Conservation (phyloP, 2,888 invertebrate genomes). For the Lycia hirtaria region DNA sequence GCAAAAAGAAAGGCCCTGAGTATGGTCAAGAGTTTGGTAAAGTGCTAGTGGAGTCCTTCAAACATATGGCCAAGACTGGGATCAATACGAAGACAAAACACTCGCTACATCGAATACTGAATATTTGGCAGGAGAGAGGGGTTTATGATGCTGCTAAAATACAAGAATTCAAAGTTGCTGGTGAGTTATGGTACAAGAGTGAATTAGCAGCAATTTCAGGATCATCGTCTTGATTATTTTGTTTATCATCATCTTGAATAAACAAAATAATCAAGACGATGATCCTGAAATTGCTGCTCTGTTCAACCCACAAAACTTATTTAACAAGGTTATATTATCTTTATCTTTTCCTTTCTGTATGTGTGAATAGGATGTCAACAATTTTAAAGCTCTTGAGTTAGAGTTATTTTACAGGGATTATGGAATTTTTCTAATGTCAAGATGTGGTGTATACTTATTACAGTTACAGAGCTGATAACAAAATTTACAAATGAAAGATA, state of each 20-base stretch:
- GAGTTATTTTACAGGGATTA: not conserved
- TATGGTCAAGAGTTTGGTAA: conserved; percentile 95
- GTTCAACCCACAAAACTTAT: too few species aligned
- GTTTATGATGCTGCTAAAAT: conserved; percentile 94
- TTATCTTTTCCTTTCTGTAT: too few species aligned
- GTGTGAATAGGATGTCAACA: too few species aligned
- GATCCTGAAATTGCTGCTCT: not conserved
- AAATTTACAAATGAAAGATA: not conserved
- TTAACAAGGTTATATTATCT: too few species aligned
- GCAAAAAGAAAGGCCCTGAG: conserved; percentile 98
- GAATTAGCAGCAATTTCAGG: not conserved
- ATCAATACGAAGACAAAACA: conserved; percentile 93
- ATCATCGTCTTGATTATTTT: not conserved
- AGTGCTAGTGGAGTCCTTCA: conserved; percentile 92
- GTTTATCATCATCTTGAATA: too few species aligned
- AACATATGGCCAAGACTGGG: conserved; percentile 90
- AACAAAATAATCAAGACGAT: not conserved
- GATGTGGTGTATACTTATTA: not conserved
- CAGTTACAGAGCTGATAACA: conserved; percentile 3
- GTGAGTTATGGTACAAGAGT: conserved; percentile 53
- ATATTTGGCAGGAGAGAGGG: conserved; percentile 96
- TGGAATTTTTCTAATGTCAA: not conserved
- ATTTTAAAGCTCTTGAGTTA: too few species aligned
- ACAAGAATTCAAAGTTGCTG: conserved; percentile 89
- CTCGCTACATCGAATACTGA: conserved; percentile 92